Conservation (phyloP, 2,797 vertebrate genomes). For the Malurus leucopterus region DNA sequence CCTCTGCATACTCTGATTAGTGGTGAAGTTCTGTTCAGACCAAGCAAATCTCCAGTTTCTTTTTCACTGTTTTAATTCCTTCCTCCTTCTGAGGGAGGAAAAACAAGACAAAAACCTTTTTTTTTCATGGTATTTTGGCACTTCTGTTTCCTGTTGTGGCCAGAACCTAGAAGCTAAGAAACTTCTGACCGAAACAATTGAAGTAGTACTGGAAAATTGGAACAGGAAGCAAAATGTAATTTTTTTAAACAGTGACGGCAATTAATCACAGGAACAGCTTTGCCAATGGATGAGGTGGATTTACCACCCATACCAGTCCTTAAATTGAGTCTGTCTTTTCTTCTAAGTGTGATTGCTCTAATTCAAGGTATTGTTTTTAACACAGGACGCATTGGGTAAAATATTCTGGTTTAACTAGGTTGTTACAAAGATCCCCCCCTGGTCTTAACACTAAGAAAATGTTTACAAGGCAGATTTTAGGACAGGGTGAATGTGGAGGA, state of each 20-base stretch:
- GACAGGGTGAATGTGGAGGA: neutral
- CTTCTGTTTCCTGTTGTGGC: conserved; percentile 56
- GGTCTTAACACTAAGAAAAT: neutral
- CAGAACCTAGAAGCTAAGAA: conserved; percentile 40
- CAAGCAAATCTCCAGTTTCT: neutral
- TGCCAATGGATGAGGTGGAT: neutral
- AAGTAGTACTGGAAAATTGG: conserved; percentile 28
- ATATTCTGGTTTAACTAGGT: neutral
- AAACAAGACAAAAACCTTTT: conserved; percentile 19
- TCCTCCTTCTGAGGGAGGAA: conserved; percentile 5
- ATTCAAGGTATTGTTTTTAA: neutral
- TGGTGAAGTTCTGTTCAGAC: neutral
- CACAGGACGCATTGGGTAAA: neutral
- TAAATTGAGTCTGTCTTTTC: neutral
- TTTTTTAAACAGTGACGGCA: conserved; percentile 8
- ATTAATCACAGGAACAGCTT: conserved; percentile 22
- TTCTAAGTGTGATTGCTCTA: neutral
- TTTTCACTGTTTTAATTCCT: conserved; percentile 5
- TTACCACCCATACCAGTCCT: neutral
- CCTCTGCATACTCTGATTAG: neutral
- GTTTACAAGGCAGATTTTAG: neutral
- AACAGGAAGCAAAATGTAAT: conserved; percentile 35
- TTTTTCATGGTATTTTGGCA: conserved; percentile 44
- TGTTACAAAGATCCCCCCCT: neutral
- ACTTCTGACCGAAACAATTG: conserved; percentile 36